Evolutionary conservation across 1,140 invertebrate species (phyloP).

Genomic region (Tribolium madens): DNA sequence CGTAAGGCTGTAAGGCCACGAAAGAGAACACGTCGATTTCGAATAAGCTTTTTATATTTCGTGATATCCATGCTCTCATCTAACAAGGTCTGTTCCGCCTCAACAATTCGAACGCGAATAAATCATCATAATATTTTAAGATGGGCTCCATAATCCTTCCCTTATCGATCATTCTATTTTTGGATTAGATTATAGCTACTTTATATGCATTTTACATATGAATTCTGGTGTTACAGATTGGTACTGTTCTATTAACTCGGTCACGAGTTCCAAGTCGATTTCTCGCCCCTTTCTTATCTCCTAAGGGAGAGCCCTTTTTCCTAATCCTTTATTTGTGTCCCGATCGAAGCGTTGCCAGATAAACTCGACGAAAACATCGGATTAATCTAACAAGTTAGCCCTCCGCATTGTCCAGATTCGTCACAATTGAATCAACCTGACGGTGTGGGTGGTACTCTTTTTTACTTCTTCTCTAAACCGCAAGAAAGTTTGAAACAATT

Average conservation of each 20-base stretch:
- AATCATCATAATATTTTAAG: conserved; percentile 29
- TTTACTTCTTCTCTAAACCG: background rate
- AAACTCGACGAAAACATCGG: conserved; percentile 11
- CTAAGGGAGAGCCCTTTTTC: background rate
- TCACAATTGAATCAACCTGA: conserved; percentile 6
- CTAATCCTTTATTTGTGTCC: conserved; percentile 30
- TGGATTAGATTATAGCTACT: conserved; percentile 17
- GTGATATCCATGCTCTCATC: conserved; percentile 32
- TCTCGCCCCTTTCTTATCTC: background rate
- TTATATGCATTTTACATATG: conserved; percentile 18
- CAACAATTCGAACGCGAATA: conserved; percentile 18
- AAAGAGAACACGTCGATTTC: conserved; percentile 35
- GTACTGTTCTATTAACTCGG: conserved; percentile 4
- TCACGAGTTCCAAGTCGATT: background rate
- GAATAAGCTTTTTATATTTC: conserved; percentile 38
- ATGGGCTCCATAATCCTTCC: conserved; percentile 22
- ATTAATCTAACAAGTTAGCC: conserved; percentile 14
- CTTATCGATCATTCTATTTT: conserved; percentile 29
- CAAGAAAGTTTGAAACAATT: conserved; percentile 1
- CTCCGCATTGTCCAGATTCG: conserved; percentile 13
- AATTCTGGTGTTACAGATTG: conserved; percentile 1
- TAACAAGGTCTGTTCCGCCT: conserved; percentile 30
- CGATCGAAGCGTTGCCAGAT: background rate
- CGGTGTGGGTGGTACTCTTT: background rate
- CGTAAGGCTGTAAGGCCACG: conserved; percentile 33